These are phyloP conservation scores for Drosophila tropicalis DNA, from an alignment of 1,140 invertebrate genomes.

Conservation along the genomic window DNA sequence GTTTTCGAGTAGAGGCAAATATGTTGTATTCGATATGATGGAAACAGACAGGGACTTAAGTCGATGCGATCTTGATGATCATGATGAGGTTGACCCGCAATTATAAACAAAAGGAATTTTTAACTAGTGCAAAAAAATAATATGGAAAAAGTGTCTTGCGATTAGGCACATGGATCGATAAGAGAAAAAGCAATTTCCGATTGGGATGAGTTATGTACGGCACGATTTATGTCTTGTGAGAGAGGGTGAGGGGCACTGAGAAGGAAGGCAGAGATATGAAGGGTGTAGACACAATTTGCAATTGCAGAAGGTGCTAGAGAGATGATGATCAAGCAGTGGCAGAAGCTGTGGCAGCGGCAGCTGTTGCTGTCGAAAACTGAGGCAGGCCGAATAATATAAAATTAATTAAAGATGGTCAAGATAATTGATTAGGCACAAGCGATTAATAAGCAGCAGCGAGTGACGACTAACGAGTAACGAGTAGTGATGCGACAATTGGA, in stretches of 20 bases:
- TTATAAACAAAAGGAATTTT: slow-evolving; percentile 4
- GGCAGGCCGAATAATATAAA: slow-evolving; percentile 78
- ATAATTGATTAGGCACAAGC: slow-evolving; percentile 82
- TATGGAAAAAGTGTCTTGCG: slow-evolving; percentile 66
- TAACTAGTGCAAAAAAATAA: slow-evolving; percentile 57
- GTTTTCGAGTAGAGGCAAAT: slow-evolving; percentile 18
- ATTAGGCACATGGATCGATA: slow-evolving; percentile 78
- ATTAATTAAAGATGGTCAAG: slow-evolving; percentile 83
- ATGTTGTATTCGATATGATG: not conserved
- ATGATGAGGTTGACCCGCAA: slow-evolving; percentile 13
- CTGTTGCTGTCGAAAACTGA: slow-evolving; percentile 66
- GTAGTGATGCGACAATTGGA: slow-evolving; percentile 11
- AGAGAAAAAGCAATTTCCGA: slow-evolving; percentile 76
- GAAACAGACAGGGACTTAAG: slow-evolving; percentile 11
- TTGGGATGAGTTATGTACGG: slow-evolving; percentile 70
- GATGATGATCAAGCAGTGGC: slow-evolving; percentile 48
- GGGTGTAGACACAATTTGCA: slow-evolving; percentile 59
- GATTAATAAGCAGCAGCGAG: slow-evolving; percentile 69
- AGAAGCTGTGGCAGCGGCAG: slow-evolving; percentile 4
- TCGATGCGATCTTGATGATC: slow-evolving; percentile 1
- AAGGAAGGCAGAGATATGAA: not conserved
- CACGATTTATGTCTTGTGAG: slow-evolving; percentile 64
- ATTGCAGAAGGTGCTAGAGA: slow-evolving; percentile 53
- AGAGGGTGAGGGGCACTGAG: not conserved
- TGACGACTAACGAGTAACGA: slow-evolving; percentile 33